Evolutionary conservation across 2,113 vertebrate genomes (phyloP).

Genomic region (Gasterosteus aculeatus): DNA sequence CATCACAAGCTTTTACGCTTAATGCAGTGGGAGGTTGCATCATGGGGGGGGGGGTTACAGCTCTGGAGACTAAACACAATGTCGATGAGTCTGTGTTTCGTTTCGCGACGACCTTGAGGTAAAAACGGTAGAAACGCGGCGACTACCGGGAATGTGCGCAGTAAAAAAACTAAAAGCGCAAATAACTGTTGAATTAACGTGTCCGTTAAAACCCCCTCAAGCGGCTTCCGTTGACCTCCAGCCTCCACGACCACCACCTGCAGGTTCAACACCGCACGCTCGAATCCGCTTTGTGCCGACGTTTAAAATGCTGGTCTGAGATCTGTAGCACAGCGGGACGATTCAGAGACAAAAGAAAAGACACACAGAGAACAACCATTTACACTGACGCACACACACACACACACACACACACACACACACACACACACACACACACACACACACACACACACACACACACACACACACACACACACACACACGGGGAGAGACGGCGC

Average conservation of each 20-base stretch:
- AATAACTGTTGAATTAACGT: not conserved
- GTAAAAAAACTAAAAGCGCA: not conserved
- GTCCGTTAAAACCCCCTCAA: not conserved
- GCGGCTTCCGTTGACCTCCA: not conserved
- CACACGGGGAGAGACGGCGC: conserved; percentile 4
- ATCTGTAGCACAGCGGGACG: conserved; percentile 39
- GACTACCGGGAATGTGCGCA: not conserved
- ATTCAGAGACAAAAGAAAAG: conserved; percentile 18
- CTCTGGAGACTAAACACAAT: not conserved
- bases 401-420: not conserved
- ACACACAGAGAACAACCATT: conserved; percentile 24
- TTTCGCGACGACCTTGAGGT: not conserved
- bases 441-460: not conserved
- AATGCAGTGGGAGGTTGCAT: not conserved
- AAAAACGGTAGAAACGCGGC: conserved; percentile 1
- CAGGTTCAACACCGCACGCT: conserved; percentile 32
- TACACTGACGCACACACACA: not conserved
- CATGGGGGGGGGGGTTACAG: not conserved
- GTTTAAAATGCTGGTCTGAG: conserved; percentile 58
- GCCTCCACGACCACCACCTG: not conserved
- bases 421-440: not conserved
- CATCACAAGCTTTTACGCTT: not conserved
- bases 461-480: not conserved
- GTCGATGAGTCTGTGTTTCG: not conserved
- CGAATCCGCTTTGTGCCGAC: conserved; percentile 57